phyloP scores from a whole-genome alignment of 2,797 vertebrate genomes.

The Peromyscus melanophrys region DNA sequence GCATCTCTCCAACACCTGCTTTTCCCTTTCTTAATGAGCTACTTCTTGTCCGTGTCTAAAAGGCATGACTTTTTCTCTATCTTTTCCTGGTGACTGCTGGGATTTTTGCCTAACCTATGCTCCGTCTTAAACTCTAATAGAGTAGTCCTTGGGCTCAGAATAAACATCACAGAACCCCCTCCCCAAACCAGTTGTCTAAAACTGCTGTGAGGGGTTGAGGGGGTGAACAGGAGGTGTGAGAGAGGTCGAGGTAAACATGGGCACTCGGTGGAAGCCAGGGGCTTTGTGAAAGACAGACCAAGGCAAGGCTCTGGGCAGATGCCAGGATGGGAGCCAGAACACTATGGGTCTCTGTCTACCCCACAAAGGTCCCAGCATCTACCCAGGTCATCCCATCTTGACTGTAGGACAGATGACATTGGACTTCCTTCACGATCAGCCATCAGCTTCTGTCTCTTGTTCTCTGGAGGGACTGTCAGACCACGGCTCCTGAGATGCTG shows the following conservation, averaged over 20 bases:
- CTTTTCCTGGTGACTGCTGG: background rate
- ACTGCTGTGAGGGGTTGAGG: background rate
- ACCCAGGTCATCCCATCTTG: too few relatives aligned
- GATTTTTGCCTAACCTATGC: background rate
- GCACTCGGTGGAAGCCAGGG: background rate
- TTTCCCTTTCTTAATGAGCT: background rate
- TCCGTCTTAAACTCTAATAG: background rate
- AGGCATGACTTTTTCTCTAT: background rate
- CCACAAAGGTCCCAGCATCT: background rate
- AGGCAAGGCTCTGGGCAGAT: fast-evolving
- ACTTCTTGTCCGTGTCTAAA: background rate
- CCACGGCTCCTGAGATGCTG: background rate
- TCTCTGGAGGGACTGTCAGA: background rate
- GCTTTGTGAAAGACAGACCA: background rate
- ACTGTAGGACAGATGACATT: fast-evolving
- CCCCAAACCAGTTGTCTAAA: too few relatives aligned
- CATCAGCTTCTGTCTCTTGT: background rate
- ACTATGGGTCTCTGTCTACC: too few relatives aligned
- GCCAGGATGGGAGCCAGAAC: background rate
- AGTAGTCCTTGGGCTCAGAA: background rate
- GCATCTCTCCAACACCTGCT: background rate
- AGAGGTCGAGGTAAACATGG: background rate
- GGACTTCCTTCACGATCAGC: fast-evolving
- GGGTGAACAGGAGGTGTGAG: background rate
- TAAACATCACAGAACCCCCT: background rate